phyloP scores from a whole-genome alignment of 2,113 vertebrate genomes.

The Piaya cayana region DNA sequence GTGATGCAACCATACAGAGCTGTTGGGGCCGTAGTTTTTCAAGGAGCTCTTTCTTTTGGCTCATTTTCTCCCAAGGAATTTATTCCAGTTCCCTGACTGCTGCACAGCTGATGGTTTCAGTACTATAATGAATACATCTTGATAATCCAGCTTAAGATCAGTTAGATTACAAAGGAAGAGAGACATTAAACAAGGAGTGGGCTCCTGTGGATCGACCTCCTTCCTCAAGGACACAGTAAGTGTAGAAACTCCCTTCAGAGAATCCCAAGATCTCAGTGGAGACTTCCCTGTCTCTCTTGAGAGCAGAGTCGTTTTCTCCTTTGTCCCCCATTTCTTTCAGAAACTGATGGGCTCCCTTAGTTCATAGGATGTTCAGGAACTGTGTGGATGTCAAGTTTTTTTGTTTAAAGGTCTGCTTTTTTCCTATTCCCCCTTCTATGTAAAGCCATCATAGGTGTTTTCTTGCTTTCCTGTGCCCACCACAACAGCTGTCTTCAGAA shows the following conservation, averaged over 20 bases:
- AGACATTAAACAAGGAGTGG: not conserved
- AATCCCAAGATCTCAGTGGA: not conserved
- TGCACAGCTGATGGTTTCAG: not conserved
- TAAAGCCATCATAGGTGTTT: not conserved
- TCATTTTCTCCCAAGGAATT: not conserved
- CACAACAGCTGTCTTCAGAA: not conserved
- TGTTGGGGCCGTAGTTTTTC: not conserved
- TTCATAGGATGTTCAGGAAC: not conserved
- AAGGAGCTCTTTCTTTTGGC: not conserved
- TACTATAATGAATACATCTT: not conserved
- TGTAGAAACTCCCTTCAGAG: not conserved
- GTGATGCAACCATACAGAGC: not conserved
- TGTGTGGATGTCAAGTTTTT: fast-evolving
- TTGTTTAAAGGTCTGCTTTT: not conserved
- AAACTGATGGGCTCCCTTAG: not conserved
- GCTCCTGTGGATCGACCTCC: not conserved
- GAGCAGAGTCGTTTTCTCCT: not conserved
- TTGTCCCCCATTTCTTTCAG: not conserved
- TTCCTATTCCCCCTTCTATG: not conserved
- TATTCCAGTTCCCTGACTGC: not conserved
- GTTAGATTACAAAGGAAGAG: not conserved
- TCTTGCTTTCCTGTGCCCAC: not conserved
- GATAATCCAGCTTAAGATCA: not conserved
- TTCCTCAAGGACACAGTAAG: fast-evolving
- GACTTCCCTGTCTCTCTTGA: not conserved